Base-by-base conservation (phyloP, 1,140 invertebrate species). In the Bombus sylvicola region DNA sequence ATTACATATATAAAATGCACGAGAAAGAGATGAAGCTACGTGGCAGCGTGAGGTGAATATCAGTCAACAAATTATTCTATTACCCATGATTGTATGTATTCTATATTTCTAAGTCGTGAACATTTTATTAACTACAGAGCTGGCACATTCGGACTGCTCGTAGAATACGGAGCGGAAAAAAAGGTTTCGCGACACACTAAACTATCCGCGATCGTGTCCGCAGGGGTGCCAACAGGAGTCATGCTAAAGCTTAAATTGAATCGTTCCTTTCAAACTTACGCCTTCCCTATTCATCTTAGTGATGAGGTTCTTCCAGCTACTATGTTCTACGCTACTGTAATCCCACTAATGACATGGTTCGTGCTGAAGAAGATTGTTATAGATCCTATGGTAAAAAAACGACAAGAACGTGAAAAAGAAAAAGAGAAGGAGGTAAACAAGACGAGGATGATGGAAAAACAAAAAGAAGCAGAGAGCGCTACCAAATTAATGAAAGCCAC, bases 151-250 rank as follows among this genome's bases (percentile, higher is more conserved):
- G 98, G 98, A 43, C 97, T 97, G 4, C 95, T 98, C 82, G 93
- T 98, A 0, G 98, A 99, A 93, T 99, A 99, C 94, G 98, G 98
- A 0, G 97, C 97, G 47, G 98, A 99, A 91, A 99, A 99, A 90
- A 98, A 98, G 94, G 96, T 99, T 28, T 98, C 98, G 0, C 97
- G 98, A 92, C 98, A 98, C 90, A 99, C 98, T 89, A 97, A 97
- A n/a, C 93, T 99, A 2, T 97, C 98, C 5, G 98, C 98, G 13
- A 96, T 97, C 0, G 97, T 99, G 18, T 96, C 97, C 66, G 94
- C 99, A 62, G 98, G 98, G 13, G 95, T 98, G 43, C 98, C 98
- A 3, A 97, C 97, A 34, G 99, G 99, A 68, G 98, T 99, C 4
- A 97, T 97, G 84, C 95, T 99, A 13, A 98, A 98, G 95, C 95